Conservation (phyloP, 2,797 vertebrate genomes). For the Gymnothorax reevesii region DNA sequence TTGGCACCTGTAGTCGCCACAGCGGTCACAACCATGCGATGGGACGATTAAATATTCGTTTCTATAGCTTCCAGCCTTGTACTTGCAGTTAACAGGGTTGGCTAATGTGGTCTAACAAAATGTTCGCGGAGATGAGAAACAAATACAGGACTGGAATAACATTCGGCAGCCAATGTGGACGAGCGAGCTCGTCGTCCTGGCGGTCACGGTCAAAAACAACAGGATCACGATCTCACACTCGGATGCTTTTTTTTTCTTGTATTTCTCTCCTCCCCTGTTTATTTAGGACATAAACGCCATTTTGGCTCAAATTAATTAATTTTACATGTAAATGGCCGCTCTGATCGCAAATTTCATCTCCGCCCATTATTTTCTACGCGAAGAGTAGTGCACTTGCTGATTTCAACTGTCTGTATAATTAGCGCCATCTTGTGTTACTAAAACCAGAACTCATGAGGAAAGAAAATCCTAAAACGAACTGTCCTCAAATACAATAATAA, state of each 20-base stretch:
- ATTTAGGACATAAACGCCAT: conserved; percentile 32
- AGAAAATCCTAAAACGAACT: neutral
- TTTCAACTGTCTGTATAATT: conserved; percentile 8
- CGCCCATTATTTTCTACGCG: conserved; percentile 10
- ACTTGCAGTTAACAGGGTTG: neutral
- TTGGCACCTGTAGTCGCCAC: neutral
- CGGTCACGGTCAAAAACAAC: conserved; percentile 18
- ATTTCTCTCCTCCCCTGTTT: conserved; percentile 12
- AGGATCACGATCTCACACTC: neutral
- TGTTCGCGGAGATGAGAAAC: neutral
- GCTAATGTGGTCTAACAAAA: neutral
- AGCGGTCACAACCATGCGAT: conserved; percentile 10
- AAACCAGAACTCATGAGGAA: too few relatives aligned
- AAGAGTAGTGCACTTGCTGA: neutral
- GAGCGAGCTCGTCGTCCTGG: neutral
- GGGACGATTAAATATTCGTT: neutral
- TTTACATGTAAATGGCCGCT: conserved; percentile 21
- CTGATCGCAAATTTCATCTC: conserved; percentile 10
- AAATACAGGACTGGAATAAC: neutral
- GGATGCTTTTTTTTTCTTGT: neutral
- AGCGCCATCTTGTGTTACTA: conserved; percentile 20
- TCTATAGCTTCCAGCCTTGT: neutral
- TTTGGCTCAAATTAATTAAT: conserved; percentile 27
- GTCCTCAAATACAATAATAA: neutral
- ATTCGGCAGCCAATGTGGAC: neutral